Evolutionary conservation across 2,888 invertebrate species (phyloP).

Genomic region (Zele albiditarsus): DNA sequence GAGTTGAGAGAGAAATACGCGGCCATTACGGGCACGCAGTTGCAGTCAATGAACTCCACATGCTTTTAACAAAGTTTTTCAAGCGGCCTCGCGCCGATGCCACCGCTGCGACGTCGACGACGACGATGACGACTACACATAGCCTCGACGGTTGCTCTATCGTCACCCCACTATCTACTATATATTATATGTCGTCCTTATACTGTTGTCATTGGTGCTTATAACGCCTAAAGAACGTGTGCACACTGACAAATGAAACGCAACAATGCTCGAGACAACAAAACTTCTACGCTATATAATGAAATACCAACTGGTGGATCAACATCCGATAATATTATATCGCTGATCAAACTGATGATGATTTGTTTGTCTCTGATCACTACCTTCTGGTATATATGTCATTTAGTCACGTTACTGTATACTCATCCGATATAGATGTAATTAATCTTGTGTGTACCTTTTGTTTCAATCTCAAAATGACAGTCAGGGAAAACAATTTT

Average conservation of each 20-base stretch:
- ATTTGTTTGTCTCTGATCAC: not conserved
- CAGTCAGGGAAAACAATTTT: too few relatives aligned
- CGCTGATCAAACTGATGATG: not conserved
- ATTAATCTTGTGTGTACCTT: not conserved
- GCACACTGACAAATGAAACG: not conserved
- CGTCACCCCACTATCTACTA: conserved; percentile 7
- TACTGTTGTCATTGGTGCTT: not conserved
- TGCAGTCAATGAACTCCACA: conserved; percentile 44
- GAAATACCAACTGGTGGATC: not conserved
- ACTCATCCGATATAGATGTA: not conserved
- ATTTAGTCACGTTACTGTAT: not conserved
- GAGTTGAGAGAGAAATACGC: conserved; percentile 23
- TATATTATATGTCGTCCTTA: not conserved
- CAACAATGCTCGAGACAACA: not conserved
- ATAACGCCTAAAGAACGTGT: not conserved
- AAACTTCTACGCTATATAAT: not conserved
- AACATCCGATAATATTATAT: not conserved
- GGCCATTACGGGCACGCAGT: conserved; percentile 40
- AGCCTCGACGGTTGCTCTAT: conserved; percentile 14
- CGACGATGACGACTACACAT: conserved; percentile 6
- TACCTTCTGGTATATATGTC: not conserved
- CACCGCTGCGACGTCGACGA: conserved; percentile 9
- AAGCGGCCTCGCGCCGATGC: conserved; percentile 19
- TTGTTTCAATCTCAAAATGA: not conserved
- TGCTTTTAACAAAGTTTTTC: conserved; percentile 42